Conservation (phyloP, 2,113 vertebrate species). For the Mormoops blainvillei region DNA sequence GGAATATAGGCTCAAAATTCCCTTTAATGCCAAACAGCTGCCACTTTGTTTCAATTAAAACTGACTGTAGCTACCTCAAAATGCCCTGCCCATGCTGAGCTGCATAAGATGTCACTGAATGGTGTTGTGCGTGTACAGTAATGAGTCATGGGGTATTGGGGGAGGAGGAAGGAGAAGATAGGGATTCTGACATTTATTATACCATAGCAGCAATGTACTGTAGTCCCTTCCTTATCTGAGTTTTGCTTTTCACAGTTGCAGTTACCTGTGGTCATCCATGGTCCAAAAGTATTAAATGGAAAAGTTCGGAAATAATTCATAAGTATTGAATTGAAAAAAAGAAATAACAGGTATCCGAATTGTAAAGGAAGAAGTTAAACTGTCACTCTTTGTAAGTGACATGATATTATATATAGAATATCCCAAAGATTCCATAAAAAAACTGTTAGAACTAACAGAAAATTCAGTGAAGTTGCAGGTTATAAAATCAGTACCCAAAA, state of each 20-base stretch:
- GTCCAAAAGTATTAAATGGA: not conserved
- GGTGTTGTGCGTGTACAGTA: not conserved
- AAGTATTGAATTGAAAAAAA: not conserved
- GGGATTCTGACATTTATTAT: not conserved
- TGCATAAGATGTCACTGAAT: not conserved
- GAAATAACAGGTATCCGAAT: too few relatives aligned
- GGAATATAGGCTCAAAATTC: slow-evolving; percentile 40
- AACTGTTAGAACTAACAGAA: too few relatives aligned
- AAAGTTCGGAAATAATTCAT: not conserved
- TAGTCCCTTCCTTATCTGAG: not conserved
- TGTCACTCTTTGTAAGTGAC: too few relatives aligned
- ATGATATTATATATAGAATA: too few relatives aligned
- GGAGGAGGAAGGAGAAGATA: not conserved
- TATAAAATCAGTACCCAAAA: too few relatives aligned
- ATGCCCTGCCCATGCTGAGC: not conserved
- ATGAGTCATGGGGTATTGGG: not conserved
- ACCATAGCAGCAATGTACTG: not conserved
- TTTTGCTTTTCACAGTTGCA: not conserved
- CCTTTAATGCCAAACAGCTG: slow-evolving; percentile 54
- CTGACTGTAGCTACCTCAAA: slow-evolving; percentile 19
- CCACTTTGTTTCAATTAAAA: slow-evolving; percentile 61
- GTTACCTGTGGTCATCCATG: not conserved
- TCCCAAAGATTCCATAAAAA: too few relatives aligned
- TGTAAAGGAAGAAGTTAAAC: too few relatives aligned
- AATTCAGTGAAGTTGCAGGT: too few relatives aligned